Evolutionary conservation across 1,140 invertebrate species (phyloP).

Genomic region (Brachionus asplanchnoidis): DNA sequence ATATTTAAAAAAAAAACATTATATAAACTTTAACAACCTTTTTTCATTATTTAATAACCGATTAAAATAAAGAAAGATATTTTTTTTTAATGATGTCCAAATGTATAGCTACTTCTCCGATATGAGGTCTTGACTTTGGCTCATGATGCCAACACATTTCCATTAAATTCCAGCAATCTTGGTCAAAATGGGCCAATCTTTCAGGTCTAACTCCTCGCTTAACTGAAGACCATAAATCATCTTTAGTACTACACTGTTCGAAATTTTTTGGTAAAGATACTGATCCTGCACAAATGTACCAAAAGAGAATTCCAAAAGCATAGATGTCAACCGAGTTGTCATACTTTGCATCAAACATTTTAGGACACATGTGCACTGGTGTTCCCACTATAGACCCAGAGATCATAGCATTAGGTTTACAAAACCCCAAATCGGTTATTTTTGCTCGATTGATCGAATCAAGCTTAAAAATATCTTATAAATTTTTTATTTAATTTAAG

Average conservation of each 20-base stretch:
- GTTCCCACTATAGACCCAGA: slow-evolving; percentile 69
- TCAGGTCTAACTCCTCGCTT: slow-evolving; percentile 70
- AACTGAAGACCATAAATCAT: slow-evolving; percentile 78
- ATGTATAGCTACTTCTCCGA: slow-evolving; percentile 59
- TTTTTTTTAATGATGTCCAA: background rate
- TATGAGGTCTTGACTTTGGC: slow-evolving; percentile 67
- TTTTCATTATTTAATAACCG: background rate
- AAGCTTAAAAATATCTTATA: slow-evolving; percentile 57
- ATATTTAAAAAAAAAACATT: background rate
- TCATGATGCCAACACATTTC: slow-evolving; percentile 76
- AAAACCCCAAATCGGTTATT: slow-evolving; percentile 82
- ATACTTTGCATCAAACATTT: slow-evolving; percentile 72
- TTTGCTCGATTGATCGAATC: slow-evolving; percentile 71
- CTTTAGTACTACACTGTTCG: slow-evolving; percentile 79
- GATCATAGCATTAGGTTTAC: slow-evolving; percentile 84
- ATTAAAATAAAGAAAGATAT: background rate
- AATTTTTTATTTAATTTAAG: background rate
- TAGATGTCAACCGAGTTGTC: slow-evolving; percentile 82
- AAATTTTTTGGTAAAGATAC: slow-evolving; percentile 72
- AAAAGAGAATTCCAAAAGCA: slow-evolving; percentile 83
- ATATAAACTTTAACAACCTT: background rate
- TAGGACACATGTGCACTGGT: slow-evolving; percentile 86
- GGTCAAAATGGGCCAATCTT: slow-evolving; percentile 64
- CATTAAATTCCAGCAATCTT: slow-evolving; percentile 77
- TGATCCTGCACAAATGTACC: slow-evolving; percentile 76